Percentiles rank a stretch among this genome's conserved stretches.
phyloP scores from a whole-genome alignment of 2,113 vertebrate genomes.

The Abramis brama region DNA sequence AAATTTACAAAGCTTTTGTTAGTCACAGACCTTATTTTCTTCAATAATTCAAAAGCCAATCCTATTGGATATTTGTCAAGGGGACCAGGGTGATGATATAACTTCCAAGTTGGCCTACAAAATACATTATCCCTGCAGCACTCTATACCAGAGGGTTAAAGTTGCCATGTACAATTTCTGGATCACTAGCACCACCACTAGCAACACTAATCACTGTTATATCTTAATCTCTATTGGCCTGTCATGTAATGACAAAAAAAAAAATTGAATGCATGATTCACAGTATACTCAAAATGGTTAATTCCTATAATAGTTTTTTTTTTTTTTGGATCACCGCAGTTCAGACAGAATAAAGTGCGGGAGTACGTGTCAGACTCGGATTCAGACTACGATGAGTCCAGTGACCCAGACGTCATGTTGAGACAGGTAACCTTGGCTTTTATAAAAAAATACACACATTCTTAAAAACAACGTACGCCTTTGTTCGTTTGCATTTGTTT shows the following conservation, averaged over 20 bases:
- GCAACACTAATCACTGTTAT: not conserved
- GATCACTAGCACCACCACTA: not conserved
- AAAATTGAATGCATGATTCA: not conserved
- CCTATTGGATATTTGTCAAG: too few species aligned
- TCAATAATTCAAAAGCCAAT: too few species aligned
- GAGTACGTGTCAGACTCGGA: slow-evolving; percentile 57
- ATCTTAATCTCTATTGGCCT: too few species aligned
- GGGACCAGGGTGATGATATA: too few species aligned
- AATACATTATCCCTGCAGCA: too few species aligned
- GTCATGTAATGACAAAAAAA: too few species aligned
- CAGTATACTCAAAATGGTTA: not conserved
- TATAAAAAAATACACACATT: not conserved
- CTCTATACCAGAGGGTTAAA: slow-evolving; percentile 4
- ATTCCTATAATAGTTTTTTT: not conserved
- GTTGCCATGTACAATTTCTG: not conserved
- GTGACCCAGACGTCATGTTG: slow-evolving; percentile 68
- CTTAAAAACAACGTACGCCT: not conserved
- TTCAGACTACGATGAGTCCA: slow-evolving; percentile 70
- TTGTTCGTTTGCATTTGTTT: not conserved
- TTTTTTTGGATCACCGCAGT: slow-evolving; percentile 56
- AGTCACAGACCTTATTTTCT: too few species aligned
- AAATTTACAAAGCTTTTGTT: too few species aligned
- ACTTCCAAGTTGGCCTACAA: too few species aligned
- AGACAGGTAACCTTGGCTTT: slow-evolving; percentile 67
- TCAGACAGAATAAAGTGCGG: slow-evolving; percentile 75